A percentile compares a stretch with the other conserved stretches of the same genome.
These are phyloP conservation scores for Drosophila helvetica DNA, from an alignment of 2,888 invertebrate genomes.

Conservation along the genomic window DNA sequence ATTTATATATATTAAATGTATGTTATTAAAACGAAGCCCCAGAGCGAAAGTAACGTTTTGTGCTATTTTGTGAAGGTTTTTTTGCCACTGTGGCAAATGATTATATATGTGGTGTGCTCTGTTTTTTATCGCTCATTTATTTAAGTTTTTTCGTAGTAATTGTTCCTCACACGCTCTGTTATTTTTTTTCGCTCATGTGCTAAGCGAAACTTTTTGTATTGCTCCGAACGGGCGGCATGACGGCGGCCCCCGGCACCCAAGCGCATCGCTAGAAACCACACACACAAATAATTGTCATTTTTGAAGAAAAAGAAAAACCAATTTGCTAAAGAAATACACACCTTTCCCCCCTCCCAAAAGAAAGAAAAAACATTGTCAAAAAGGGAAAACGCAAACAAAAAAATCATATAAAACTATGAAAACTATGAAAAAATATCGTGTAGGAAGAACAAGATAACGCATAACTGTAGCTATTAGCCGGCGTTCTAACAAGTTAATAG, in stretches of 20 bases:
- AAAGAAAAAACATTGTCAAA: conserved; percentile 46
- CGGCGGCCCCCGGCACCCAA: background rate
- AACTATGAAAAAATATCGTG: conserved; percentile 44
- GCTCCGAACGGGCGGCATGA: conserved; percentile 37
- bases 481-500: conserved; percentile 48
- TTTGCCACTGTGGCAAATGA: conserved; percentile 8
- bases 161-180: conserved; percentile 69
- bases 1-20: conserved; percentile 23
- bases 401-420: conserved; percentile 37
- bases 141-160: conserved; percentile 41
- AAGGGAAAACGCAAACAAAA: conserved; percentile 18
- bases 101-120: conserved; percentile 20
- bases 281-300: conserved; percentile 35
- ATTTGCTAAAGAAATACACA: conserved; percentile 12
- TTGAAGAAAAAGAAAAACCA: conserved; percentile 19
- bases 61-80: conserved; percentile 27
- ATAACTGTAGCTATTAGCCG: conserved; percentile 65
- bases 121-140: conserved; percentile 30
- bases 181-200: conserved; percentile 57
- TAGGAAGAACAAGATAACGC: conserved; percentile 33
- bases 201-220: conserved; percentile 40
- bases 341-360: conserved; percentile 17
- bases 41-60: conserved; percentile 24
- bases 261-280: conserved; percentile 20
- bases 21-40: conserved; percentile 16